These are phyloP conservation scores for Hyperoplus immaculatus DNA, from an alignment of 2,797 vertebrate species.

Conservation along the genomic window DNA sequence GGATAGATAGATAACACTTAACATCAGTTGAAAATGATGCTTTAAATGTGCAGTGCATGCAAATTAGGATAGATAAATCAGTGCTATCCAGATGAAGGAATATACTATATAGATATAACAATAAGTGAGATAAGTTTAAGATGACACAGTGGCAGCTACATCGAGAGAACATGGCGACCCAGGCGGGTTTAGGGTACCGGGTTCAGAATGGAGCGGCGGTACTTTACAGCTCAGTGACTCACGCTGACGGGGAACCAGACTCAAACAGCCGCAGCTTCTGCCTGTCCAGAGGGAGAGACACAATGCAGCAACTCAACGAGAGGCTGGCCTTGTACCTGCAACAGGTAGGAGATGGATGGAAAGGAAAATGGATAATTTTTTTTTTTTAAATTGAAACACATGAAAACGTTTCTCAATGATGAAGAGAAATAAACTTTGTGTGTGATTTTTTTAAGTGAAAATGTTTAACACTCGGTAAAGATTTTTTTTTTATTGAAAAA, in stretches of 20 bases:
- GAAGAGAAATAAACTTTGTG: too few species aligned
- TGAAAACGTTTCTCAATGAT: too few species aligned
- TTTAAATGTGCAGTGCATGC: neutral
- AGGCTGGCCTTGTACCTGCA: slow-evolving; percentile 87
- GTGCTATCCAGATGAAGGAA: neutral
- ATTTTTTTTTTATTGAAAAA: too few species aligned
- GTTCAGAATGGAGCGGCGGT: neutral
- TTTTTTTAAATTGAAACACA: too few species aligned
- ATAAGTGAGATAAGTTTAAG: neutral
- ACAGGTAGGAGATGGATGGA: slow-evolving; percentile 70
- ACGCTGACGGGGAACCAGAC: neutral
- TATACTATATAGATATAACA: too few species aligned
- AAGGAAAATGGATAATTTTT: too few species aligned
- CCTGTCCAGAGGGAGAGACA: slow-evolving; percentile 41
- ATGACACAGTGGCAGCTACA: slow-evolving; percentile 56
- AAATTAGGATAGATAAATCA: neutral
- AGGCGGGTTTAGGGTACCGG: neutral
- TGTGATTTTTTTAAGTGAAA: too few species aligned
- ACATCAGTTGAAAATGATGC: neutral
- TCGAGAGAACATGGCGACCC: neutral
- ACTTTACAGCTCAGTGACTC: neutral
- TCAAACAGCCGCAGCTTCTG: slow-evolving; percentile 8
- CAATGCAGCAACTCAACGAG: slow-evolving; percentile 88
- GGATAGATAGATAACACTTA: too few species aligned
- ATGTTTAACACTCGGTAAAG: too few species aligned